Conservation (phyloP, 2,797 vertebrate species). For the Diplodus puntazzo region DNA sequence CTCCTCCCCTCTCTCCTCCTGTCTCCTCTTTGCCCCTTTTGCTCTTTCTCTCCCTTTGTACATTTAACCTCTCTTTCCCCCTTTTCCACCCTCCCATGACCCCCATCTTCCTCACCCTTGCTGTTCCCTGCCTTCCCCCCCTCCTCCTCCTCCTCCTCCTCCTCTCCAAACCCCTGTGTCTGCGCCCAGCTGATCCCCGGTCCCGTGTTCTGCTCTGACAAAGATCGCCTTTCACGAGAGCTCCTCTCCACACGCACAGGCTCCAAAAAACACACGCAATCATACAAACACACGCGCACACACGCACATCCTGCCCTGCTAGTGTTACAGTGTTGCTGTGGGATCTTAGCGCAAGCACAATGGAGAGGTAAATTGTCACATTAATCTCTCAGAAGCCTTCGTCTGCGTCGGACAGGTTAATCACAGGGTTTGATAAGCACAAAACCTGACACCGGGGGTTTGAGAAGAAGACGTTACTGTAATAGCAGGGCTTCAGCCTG, state of each 20-base stretch:
- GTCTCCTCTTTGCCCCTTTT: neutral
- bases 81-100: conserved; percentile 25
- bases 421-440: conserved; percentile 63
- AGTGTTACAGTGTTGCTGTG: conserved; percentile 70
- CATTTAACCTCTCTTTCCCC: conserved; percentile 50
- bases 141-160: neutral
- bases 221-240: conserved; percentile 82
- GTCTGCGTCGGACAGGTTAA: conserved; percentile 55
- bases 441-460: conserved; percentile 52
- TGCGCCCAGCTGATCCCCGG: conserved; percentile 74
- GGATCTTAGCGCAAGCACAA: conserved; percentile 67
- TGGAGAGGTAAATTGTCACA: conserved; percentile 63
- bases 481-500: conserved; percentile 15
- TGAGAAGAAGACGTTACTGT: conserved; percentile 27
- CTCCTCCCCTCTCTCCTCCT: neutral
- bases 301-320: conserved; percentile 41
- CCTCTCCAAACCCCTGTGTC: conserved; percentile 56
- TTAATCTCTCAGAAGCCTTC: conserved; percentile 72
- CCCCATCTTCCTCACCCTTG: conserved; percentile 53
- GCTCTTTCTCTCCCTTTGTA: conserved; percentile 21
- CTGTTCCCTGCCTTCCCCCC: conserved; percentile 5
- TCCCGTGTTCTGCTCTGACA: conserved; percentile 75
- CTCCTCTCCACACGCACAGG: conserved; percentile 36
- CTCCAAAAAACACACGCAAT: conserved; percentile 20
- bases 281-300: neutral